Evolutionary conservation across 2,113 vertebrate species (phyloP).

Genomic region (Mastomys coucha): DNA sequence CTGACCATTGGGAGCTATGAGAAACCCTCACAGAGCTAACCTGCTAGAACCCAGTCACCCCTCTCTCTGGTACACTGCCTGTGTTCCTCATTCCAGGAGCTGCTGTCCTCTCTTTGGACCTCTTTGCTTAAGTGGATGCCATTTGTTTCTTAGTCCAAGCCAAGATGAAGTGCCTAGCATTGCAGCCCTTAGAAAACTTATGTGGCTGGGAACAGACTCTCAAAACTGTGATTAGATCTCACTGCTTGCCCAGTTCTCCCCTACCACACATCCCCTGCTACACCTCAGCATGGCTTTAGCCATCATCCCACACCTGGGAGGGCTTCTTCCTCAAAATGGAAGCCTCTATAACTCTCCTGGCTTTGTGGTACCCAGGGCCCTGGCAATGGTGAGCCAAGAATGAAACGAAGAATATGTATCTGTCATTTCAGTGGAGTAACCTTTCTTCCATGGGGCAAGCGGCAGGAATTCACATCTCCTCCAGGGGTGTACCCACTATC

Average conservation of each 20-base stretch:
- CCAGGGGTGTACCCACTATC: too few relatives aligned
- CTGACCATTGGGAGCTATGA: background rate
- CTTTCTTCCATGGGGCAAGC: background rate
- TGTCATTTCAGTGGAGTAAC: background rate
- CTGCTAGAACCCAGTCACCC: too few relatives aligned
- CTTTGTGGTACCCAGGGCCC: too few relatives aligned
- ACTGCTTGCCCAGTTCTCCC: background rate
- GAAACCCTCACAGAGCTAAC: background rate
- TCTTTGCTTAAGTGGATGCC: background rate
- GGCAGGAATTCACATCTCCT: background rate
- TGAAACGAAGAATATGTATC: background rate
- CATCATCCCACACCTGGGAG: accelerated
- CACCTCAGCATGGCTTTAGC: too few relatives aligned
- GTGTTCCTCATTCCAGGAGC: background rate
- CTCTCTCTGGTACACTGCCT: too few relatives aligned
- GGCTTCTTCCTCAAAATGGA: background rate
- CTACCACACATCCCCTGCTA: background rate
- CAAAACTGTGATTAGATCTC: background rate
- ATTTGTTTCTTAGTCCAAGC: background rate
- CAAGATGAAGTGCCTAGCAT: background rate
- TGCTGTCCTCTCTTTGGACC: background rate
- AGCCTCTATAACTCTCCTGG: background rate
- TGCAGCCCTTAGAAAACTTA: too few relatives aligned
- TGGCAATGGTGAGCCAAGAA: background rate
- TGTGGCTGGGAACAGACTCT: background rate